Base-by-base conservation (phyloP, 92 coral and sea anemone species). In the Zoanthus solanderi region DNA sequence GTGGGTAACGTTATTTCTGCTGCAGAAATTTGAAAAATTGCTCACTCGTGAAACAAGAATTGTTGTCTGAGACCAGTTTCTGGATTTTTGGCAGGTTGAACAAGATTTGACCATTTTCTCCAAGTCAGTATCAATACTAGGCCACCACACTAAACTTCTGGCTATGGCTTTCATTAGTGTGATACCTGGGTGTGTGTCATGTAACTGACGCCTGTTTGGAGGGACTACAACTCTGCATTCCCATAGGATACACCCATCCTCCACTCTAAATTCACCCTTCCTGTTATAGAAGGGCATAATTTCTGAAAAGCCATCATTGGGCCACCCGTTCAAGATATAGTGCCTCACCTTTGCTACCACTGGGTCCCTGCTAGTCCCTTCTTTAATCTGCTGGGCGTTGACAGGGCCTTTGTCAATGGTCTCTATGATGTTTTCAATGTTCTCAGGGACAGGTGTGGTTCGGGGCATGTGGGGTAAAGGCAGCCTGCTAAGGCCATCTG, bases 81-180 rank as follows among this genome's bases (percentile, higher is more conserved):
- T 54, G 60, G 60, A 54, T 16, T 54, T 16, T 54, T 54, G 60
- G 14, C 60, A 54, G 60, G 12, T 54, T 54, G 10, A 54, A 54
- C 60, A 54, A 54, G 60, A 54, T 54, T 54, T 54, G 12, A 54
- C 60, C 60, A 54, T 54, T 54, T 54, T 54, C 60, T 54, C 60
- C 60, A 54, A 16, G 60, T 54, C 60, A 54, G 60, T 54, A 54
- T 54, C 74, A 69, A 69, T 28, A 69, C 74, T 69, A 15, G 30
- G 31, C 74, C 74, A 69, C 72, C 72, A 67, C 72, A 67, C 72
- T 67, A 67, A 67, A 67, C 72, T 67, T 67, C 72, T 17, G 72
- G 72, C 72, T 67, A 67, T 31, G 32, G 31, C 72, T 67, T 67
- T 67, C 72, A 67, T 67, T 18, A 67, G 72, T 67, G 72, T 67